Conservation (phyloP, 2,797 vertebrate genomes). For the Phyllotis vaccarum region DNA sequence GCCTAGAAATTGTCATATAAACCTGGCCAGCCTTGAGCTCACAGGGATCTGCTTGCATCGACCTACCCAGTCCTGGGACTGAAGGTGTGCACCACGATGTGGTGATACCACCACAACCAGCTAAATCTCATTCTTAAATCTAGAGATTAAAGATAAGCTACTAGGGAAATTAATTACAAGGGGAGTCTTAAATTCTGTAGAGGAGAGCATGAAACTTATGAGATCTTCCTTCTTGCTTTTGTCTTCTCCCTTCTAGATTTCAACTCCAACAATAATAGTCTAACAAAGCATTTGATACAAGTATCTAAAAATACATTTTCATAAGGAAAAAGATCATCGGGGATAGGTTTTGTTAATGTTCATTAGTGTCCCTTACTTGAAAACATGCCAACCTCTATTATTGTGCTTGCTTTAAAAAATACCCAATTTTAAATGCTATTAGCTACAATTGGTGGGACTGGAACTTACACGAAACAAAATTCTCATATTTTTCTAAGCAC, state of each 20-base stretch:
- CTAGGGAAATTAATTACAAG: slow-evolving; percentile 80
- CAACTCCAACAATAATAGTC: neutral
- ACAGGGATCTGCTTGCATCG: neutral
- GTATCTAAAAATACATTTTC: neutral
- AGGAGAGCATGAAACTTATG: neutral
- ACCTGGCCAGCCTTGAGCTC: neutral
- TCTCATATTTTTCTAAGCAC: neutral
- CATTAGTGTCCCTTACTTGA: neutral
- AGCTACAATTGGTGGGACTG: neutral
- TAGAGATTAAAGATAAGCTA: slow-evolving; percentile 85
- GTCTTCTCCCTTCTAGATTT: neutral
- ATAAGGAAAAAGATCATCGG: neutral
- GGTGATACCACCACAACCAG: neutral
- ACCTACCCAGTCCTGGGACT: neutral
- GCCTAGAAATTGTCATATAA: neutral
- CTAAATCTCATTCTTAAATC: slow-evolving; percentile 81
- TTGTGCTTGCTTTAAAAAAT: neutral
- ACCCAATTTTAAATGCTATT: neutral
- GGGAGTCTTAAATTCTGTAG: neutral
- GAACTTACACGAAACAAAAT: neutral
- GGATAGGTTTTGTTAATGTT: neutral
- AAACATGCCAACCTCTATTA: neutral
- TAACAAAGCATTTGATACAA: neutral
- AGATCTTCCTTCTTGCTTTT: rapidly evolving
- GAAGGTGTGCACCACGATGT: neutral